Evolutionary conservation across 2,888 invertebrate species (phyloP), one percentile per base, ranked within the genome.

Genomic region (Iphiclides podalirius): DNA sequence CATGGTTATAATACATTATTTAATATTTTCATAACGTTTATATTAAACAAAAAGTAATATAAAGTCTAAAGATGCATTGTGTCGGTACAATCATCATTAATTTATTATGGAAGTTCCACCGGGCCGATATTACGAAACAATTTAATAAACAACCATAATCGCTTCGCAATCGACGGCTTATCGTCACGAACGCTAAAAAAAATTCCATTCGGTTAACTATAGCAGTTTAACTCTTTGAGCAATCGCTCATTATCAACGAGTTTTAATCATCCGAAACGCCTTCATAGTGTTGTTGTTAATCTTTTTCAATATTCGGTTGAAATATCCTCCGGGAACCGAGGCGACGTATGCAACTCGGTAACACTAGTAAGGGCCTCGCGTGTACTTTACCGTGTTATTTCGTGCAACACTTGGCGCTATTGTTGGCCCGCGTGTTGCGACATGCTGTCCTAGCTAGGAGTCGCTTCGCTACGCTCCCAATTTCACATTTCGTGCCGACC

Each of bases 361-460:
- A n/a, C n/a, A n/a, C n/a, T n/a, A n/a, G n/a, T n/a, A 70, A 63
- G 72, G 28, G 71, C 74, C 78, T 79, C 69, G 76, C 58, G 63
- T 55, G 72, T 63, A 66, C 62, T 65, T 62, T 61, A n/a, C 63
- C 62, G 64, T 65, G 60, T 66, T 57, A 69, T 70, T 75, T 76
- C 70, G 67, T 72, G 76, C 75, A 79, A 78, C 65, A 63, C 35
- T 23, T 37, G 17, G 58, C 49, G 57, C 62, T 61, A 71, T 75
- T 77, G 75, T 78, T 65, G 66, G 61, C 65, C 23, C 11, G 28
- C 7, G 36, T 41, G 47, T 37, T 14, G 47, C 36, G 41, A 41
- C 31, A 1, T 9, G 7, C 46, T 9, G 47, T 47, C 34, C 40
- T 41, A 36, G 14, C 12, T n/a, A n/a, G 9, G 38, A 45, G 45